phyloP scores from a whole-genome alignment of 2,113 vertebrate species.

The Hippocampus comes region DNA sequence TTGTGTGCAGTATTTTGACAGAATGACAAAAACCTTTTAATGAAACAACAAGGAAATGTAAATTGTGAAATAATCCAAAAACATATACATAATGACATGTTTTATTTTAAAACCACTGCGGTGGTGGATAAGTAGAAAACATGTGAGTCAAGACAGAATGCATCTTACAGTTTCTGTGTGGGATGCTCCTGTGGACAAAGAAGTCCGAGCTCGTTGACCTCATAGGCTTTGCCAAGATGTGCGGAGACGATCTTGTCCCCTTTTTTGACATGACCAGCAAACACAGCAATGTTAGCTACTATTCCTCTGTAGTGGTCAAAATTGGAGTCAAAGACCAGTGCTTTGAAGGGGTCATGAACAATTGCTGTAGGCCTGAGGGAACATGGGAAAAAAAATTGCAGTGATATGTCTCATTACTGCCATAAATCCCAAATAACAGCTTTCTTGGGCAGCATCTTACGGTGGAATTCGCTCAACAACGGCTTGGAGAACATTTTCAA shows the following conservation, averaged over 20 bases:
- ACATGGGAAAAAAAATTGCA: not conserved
- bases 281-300: constrained; percentile 84
- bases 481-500: constrained; percentile 83
- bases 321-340: constrained; percentile 91
- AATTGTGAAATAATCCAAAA: no score
- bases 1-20: no score
- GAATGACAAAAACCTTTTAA: no score
- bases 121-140: not conserved
- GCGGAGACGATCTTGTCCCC: constrained; percentile 84
- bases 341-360: constrained; percentile 78
- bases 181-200: constrained; percentile 83
- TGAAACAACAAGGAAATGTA: no score
- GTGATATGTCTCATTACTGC: not conserved
- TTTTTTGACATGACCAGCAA: constrained; percentile 83
- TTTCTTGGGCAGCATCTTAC: constrained; percentile 71
- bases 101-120: no score
- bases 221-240: constrained; percentile 82
- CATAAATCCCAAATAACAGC: not conserved
- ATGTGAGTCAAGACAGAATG: not conserved
- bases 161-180: constrained; percentile 77
- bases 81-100: no score
- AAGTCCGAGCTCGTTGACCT: constrained; percentile 90
- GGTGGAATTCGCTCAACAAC: constrained; percentile 87
- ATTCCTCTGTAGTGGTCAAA: constrained; percentile 94
- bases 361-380: constrained; percentile 74